These are phyloP conservation scores for Indri indri DNA, from an alignment of 2,113 vertebrate genomes.

Conservation along the genomic window DNA sequence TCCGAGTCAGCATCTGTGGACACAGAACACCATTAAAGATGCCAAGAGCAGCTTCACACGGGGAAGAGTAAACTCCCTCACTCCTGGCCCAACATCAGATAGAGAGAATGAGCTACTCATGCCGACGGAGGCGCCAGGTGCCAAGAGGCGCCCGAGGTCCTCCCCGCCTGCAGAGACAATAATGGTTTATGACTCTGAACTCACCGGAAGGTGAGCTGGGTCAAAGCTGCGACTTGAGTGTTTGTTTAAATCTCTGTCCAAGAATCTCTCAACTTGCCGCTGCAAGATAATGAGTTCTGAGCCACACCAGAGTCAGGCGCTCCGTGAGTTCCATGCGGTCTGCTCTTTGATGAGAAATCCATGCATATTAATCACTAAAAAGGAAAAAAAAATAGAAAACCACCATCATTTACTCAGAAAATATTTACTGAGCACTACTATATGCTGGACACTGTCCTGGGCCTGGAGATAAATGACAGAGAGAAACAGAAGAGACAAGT, in stretches of 20 bases:
- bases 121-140: not conserved
- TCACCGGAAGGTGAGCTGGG: constrained; percentile 13
- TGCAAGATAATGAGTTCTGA: constrained; percentile 58
- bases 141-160: not conserved
- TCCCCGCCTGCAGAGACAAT: not conserved
- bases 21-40: not conserved
- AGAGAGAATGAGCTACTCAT: not conserved
- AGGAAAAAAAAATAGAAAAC: not conserved
- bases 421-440: not conserved
- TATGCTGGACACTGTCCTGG: not conserved
- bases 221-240: not conserved
- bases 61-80: not conserved
- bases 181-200: constrained; percentile 32
- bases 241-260: constrained; percentile 65
- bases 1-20: not conserved
- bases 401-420: not conserved
- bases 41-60: not conserved
- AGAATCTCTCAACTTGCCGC: constrained; percentile 11
- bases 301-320: not conserved
- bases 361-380: constrained; percentile 16
- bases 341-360: constrained; percentile 52
- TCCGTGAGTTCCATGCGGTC: not conserved
- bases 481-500: fast-evolving
- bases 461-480: too few relatives aligned
- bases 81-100: constrained; percentile 2